Evolutionary conservation across 2,888 invertebrate species (phyloP).

Genomic region (Ophioninae sp.): DNA sequence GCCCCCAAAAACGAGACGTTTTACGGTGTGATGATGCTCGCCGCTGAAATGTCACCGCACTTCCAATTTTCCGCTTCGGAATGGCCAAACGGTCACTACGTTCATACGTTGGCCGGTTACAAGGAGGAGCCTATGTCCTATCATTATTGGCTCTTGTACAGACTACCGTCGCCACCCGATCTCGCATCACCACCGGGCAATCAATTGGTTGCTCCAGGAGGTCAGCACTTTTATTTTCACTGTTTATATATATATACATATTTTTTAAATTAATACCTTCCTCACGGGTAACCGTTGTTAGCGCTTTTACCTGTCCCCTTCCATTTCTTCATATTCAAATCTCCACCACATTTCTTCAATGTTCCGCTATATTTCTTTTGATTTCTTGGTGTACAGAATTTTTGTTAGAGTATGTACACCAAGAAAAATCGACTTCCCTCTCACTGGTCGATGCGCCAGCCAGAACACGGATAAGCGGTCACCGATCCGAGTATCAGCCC

Average conservation of each 20-base stretch:
- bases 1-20: conserved; percentile 88
- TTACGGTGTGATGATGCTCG: conserved; percentile 91
- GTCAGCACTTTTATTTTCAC: conserved; percentile 82
- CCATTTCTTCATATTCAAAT: neutral
- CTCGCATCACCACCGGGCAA: conserved; percentile 91
- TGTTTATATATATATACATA: neutral
- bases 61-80: conserved; percentile 90
- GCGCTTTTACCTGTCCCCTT: neutral
- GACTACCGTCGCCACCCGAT: conserved; percentile 90
- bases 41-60: conserved; percentile 89
- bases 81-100: conserved; percentile 96
- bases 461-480: too few species aligned
- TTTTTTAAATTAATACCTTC: too few species aligned
- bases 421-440: too few species aligned
- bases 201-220: conserved; percentile 93
- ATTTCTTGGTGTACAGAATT: too few species aligned
- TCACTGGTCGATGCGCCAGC: too few species aligned
- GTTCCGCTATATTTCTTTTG: too few species aligned
- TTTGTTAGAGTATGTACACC: too few species aligned
- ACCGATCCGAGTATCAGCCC: too few species aligned
- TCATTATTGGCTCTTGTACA: conserved; percentile 94
- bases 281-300: too few species aligned
- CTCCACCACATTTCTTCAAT: too few species aligned
- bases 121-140: conserved; percentile 92
- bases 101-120: conserved; percentile 91